Base-by-base conservation (phyloP, 1,140 invertebrate species). In the Drosophila guanche region DNA sequence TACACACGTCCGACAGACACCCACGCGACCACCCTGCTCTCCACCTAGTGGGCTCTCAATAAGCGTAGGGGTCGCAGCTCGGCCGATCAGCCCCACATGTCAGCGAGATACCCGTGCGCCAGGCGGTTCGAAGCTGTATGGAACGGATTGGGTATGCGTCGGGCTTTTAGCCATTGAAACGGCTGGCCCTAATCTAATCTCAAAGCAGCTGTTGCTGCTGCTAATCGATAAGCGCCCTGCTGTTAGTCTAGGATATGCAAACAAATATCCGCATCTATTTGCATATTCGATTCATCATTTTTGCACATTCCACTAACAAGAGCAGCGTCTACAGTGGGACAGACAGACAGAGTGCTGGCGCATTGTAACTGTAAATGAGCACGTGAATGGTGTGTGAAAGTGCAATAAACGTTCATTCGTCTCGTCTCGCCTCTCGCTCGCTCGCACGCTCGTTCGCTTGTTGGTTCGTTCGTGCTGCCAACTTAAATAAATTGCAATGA, bases 351-450 rank as follows among this genome's bases (percentile, higher is more conserved):
- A 25, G 60, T 33, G 14, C 20, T 12, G n/a, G 8, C 20, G 58
- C 40, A 29, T 54, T 85, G 80, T 73, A 84, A 84, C 59, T 74
- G 60, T 66, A 73, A 62, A 53, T 55, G 78, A 52, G 81, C 81
- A 88, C 83, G 81, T 88, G 81, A 86, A 86, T 86, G 68, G 78
- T 85, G 81, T 86, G 83, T 86, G 83, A 81, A 86, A 86, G 81
- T 86, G 81, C 83, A 86, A 86, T 86, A 86, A 86, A 88, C 81
- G 83, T 67, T 65, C 74, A 65, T 57, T 54, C 12, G 52, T 62
- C 23, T 57, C 22, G 40, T 27, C 27, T 50, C 43, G 55, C n/a
- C n/a, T 23, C 27, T 60, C 8, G 10, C 14, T 2, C 48, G 22
- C 40, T 6, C 14, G 29, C 20, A n/a, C 27, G 8, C 20, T 8